Percentiles rank a stretch among this genome's conserved stretches.
phyloP scores from a whole-genome alignment of 2,888 invertebrate species.

The Eugnorisma glareosa region DNA sequence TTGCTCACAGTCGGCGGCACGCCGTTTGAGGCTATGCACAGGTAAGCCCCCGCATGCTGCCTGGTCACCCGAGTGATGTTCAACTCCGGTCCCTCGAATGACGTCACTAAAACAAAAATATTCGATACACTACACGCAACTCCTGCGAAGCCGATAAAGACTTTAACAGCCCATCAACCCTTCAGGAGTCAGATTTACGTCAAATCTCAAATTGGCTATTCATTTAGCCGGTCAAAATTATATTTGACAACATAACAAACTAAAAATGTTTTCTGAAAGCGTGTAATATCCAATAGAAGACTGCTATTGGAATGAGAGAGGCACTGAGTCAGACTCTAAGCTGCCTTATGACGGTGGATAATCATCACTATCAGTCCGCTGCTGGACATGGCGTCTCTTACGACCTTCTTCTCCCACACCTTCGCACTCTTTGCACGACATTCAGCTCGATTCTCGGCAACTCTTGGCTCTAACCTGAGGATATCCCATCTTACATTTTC shows the following conservation, averaged over 20 bases:
- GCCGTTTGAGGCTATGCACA: constrained; percentile 95
- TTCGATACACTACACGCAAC: neutral
- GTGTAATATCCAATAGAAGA: neutral
- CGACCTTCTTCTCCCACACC: neutral
- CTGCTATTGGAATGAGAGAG: neutral
- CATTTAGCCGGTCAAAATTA: neutral
- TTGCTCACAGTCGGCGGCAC: constrained; percentile 97
- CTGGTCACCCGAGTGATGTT: constrained; percentile 93
- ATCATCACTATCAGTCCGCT: neutral
- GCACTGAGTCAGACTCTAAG: neutral
- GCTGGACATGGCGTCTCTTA: neutral
- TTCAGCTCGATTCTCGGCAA: neutral
- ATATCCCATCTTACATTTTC: neutral
- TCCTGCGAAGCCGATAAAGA: neutral
- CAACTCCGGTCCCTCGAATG: constrained; percentile 92
- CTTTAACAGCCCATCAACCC: neutral
- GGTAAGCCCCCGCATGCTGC: constrained; percentile 95
- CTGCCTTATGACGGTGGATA: no score
- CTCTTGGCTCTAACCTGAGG: neutral
- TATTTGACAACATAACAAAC: neutral
- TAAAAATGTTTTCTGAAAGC: neutral
- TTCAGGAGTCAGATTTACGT: neutral
- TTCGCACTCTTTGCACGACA: neutral
- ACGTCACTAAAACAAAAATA: constrained; percentile 87
- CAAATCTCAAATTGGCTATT: neutral